Percentiles rank a stretch among this genome's conserved stretches.
These are phyloP conservation scores for Gouania willdenowi DNA, from an alignment of 2,797 vertebrate species.

Conservation along the genomic window DNA sequence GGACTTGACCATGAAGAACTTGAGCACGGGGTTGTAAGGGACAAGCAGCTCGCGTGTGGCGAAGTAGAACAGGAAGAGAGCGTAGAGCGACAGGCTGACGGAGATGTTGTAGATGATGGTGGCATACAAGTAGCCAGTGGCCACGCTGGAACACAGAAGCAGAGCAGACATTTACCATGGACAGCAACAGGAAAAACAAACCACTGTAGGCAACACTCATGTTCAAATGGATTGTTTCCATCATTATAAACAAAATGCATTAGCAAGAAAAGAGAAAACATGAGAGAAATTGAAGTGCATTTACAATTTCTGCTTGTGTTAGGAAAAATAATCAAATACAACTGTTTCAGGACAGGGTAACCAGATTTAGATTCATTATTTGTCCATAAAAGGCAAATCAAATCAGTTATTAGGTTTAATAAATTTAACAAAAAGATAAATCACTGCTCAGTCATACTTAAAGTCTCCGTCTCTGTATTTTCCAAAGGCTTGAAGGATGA, in stretches of 20 bases:
- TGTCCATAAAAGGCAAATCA: too few species aligned
- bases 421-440: too few species aligned
- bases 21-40: conserved; percentile 95
- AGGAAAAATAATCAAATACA: too few species aligned
- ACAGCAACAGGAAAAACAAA: neutral
- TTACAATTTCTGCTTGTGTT: too few species aligned
- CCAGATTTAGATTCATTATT: too few species aligned
- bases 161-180: neutral
- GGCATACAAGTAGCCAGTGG: conserved; percentile 93
- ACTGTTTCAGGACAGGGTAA: too few species aligned
- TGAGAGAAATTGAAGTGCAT: too few species aligned
- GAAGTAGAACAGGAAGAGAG: conserved; percentile 98
- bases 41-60: conserved; percentile 92
- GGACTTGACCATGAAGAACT: conserved; percentile 99
- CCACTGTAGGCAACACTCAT: too few species aligned
- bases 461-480: conserved; percentile 98
- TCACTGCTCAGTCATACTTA: conserved; percentile 78
- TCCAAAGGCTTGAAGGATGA: conserved; percentile 93
- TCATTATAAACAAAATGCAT: too few species aligned
- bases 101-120: conserved; percentile 98
- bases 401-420: too few species aligned
- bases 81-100: conserved; percentile 94
- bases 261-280: too few species aligned
- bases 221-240: too few species aligned
- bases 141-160: conserved; percentile 75